Percentiles rank a stretch among this genome's conserved stretches.
phyloP scores from a whole-genome alignment of 2,113 vertebrate genomes.

The Cercopithecus mona region DNA sequence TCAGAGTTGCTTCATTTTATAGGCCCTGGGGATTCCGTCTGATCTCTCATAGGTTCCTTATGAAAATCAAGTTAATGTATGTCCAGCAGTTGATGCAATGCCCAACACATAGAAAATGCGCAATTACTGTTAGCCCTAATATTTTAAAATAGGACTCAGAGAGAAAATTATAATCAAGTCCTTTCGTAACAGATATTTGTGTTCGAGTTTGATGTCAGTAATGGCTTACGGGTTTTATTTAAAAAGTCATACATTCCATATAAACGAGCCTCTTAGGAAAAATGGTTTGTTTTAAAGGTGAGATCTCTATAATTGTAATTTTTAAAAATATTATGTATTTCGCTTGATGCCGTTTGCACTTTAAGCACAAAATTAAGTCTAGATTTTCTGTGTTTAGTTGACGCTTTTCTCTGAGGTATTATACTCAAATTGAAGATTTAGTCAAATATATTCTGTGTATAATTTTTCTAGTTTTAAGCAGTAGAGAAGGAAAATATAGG shows the following conservation, averaged over 20 bases:
- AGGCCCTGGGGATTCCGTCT: background rate
- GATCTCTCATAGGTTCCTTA: background rate
- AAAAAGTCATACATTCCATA: background rate
- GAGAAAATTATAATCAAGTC: constrained; percentile 19
- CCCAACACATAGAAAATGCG: background rate
- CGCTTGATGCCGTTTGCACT: constrained; percentile 23
- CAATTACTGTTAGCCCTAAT: background rate
- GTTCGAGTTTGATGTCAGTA: constrained; percentile 17
- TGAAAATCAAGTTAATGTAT: constrained; percentile 19
- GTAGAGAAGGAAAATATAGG: background rate
- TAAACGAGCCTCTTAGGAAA: background rate
- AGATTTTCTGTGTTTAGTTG: constrained; percentile 14
- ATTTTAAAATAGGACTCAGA: constrained; percentile 29
- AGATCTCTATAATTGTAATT: background rate
- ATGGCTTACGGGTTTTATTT: background rate
- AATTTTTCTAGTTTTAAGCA: background rate
- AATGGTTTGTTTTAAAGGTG: background rate
- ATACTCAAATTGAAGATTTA: background rate
- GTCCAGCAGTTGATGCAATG: background rate
- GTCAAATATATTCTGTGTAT: background rate
- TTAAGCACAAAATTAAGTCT: constrained; percentile 41
- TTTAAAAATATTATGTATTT: background rate
- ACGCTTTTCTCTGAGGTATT: constrained; percentile 21
- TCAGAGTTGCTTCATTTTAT: background rate
- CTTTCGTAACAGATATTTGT: background rate